A percentile compares a stretch with the other conserved stretches of the same genome.
Evolutionary conservation across 2,888 invertebrate species (phyloP).

Genomic region (Tetragnatha montana): DNA sequence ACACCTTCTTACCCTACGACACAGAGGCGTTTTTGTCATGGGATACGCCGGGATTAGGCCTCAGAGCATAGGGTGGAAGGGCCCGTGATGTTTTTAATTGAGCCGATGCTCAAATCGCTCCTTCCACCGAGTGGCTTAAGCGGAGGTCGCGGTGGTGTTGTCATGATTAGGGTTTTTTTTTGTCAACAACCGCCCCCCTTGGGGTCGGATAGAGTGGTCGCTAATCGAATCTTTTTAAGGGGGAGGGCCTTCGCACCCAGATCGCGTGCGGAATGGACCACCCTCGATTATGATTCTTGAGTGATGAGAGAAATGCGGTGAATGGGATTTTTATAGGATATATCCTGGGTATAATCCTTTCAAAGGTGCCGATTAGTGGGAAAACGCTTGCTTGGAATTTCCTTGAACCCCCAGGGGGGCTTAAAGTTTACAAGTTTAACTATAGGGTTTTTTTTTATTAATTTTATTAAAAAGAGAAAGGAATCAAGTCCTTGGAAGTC

Average conservation of each 20-base stretch:
- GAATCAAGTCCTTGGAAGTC: too few relatives aligned
- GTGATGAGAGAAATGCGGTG: not conserved
- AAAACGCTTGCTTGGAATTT: too few relatives aligned
- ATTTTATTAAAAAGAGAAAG: too few relatives aligned
- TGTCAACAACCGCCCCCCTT: not conserved
- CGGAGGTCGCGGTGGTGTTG: not conserved
- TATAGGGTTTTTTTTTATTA: too few relatives aligned
- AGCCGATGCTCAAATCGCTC: not conserved
- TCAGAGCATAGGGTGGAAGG: not conserved
- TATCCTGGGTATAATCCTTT: too few relatives aligned
- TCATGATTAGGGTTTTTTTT: not conserved
- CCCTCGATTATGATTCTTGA: not conserved
- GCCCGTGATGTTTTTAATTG: constrained; percentile 22
- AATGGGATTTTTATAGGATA: too few relatives aligned
- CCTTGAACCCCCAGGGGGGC: too few relatives aligned
- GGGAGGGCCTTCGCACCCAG: not conserved
- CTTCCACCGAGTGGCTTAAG: not conserved
- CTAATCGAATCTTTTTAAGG: not conserved
- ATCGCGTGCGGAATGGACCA: too few relatives aligned
- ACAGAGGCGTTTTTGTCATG: not conserved
- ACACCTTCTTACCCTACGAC: too few relatives aligned
- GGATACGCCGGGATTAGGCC: not conserved
- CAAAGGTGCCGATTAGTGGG: too few relatives aligned
- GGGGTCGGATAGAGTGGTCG: not conserved
- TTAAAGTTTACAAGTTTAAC: too few relatives aligned